Percentiles rank a stretch among this genome's conserved stretches.
Evolutionary conservation across 2,888 invertebrate genomes (phyloP).

Genomic region (Conistra vaccinii): DNA sequence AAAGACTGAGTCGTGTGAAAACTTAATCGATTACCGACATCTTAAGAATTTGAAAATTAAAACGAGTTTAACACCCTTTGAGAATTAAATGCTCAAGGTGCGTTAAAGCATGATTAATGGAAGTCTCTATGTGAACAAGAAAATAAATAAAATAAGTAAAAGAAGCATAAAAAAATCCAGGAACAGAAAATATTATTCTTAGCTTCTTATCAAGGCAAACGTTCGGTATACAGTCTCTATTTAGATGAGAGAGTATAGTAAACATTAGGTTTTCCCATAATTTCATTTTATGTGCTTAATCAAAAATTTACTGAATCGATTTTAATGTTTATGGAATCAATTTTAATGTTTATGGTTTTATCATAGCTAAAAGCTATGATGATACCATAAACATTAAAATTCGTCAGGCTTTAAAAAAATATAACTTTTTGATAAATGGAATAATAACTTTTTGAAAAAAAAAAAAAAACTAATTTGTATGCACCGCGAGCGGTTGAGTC

Average conservation of each 20-base stretch:
- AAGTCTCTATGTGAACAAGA: not conserved
- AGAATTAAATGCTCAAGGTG: conserved; percentile 15
- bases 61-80: conserved; percentile 13
- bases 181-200: not conserved
- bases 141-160: not conserved
- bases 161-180: not conserved
- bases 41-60: conserved; percentile 34
- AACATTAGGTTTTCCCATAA: too few species aligned
- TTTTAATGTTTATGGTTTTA: too few species aligned
- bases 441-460: too few species aligned
- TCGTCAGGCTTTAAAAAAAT: too few species aligned
- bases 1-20: conserved; percentile 35
- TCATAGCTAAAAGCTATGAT: too few species aligned
- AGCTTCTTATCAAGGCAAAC: not conserved
- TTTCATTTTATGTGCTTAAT: too few species aligned
- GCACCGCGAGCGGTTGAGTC: too few species aligned
- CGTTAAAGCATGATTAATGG: conserved; percentile 9
- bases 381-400: too few species aligned
- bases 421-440: too few species aligned
- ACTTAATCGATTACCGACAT: conserved; percentile 34
- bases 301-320: too few species aligned
- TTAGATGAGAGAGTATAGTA: not conserved
- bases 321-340: too few species aligned
- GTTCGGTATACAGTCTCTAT: not conserved
- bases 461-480: too few species aligned